A percentile compares a stretch with the other conserved stretches of the same genome.
These are phyloP conservation scores for Dascillus cervinus DNA, from an alignment of 2,888 invertebrate species.

Conservation along the genomic window DNA sequence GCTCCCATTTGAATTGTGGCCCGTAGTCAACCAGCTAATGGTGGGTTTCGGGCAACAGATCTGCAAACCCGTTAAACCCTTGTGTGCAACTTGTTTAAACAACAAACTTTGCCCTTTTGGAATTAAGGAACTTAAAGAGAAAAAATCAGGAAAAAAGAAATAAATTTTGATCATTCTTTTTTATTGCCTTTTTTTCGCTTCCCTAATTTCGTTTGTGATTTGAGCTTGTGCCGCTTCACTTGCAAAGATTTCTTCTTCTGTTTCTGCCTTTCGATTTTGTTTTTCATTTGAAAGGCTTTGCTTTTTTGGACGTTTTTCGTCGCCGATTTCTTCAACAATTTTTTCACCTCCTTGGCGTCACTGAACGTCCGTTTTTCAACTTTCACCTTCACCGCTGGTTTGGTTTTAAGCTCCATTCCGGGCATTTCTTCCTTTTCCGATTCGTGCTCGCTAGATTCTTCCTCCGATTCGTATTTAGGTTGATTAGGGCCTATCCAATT, in stretches of 20 bases:
- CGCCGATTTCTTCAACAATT: constrained; percentile 61
- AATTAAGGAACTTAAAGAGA: constrained; percentile 26
- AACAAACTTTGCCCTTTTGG: constrained; percentile 70
- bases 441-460: constrained; percentile 27
- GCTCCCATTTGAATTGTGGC: constrained; percentile 81
- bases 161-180: constrained; percentile 4
- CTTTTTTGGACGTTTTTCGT: constrained; percentile 68
- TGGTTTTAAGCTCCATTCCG: constrained; percentile 44
- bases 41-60: constrained; percentile 97
- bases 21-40: constrained; percentile 78
- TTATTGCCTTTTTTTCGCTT: constrained; percentile 24
- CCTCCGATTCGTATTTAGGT: constrained; percentile 34
- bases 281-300: constrained; percentile 69
- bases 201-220: constrained; percentile 35
- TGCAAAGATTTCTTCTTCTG: constrained; percentile 60
- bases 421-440: constrained; percentile 33
- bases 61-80: constrained; percentile 76
- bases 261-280: constrained; percentile 58
- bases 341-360: constrained; percentile 63
- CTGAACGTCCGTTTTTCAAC: constrained; percentile 32
- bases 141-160: constrained; percentile 14
- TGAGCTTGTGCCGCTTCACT: constrained; percentile 39
- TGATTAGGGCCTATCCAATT: constrained; percentile 67
- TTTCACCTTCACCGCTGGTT: constrained; percentile 33
- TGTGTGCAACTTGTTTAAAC: constrained; percentile 78